Base-by-base conservation (phyloP, 2,888 invertebrate genomes). In the Entomobrya multifasciata region DNA sequence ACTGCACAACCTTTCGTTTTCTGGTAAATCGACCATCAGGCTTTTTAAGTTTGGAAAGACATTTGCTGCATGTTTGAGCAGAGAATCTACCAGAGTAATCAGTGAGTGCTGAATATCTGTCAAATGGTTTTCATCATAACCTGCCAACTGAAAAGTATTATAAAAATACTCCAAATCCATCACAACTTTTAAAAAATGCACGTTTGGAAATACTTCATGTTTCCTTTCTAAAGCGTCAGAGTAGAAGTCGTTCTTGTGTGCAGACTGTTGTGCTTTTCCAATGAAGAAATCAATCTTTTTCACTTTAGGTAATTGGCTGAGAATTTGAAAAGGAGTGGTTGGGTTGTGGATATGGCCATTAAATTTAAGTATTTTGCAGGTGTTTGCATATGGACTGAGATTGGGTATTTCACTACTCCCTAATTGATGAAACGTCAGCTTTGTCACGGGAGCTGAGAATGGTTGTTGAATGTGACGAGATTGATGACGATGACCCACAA, bases 101-200 rank as follows among this genome's bases (percentile, higher is more conserved):
- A 87, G 36, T 11, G 77, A 82, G 8, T 57, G 27, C 49, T 87
- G 81, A 20, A 70, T 36, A 6, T 20, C 8, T 20, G 44, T 77
- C n/a, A 57, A 22, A 13, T 72, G 72, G 0, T 60, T 22, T 3
- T 30, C 67, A 2, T 36, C 27, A 0, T 17, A 25, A 10, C n/a
- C 13, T 8, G 15, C 27, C 8, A 22, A 22, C 30, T n/a, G n/a
- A n/a, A n/a, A n/a, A n/a, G 25, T 49, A 25, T 57, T 67, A 30
- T 87, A 52, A 78, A 70, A 82, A 27, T 70, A 70, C 0, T 87
- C 57, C 47, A 87, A 15, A 17, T 78, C 82, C 78, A 87, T 78
- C 0, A 72, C 10, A n/a, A 87, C 52, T 62, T 82, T 70, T 15
- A 87, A 41, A 0, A 15, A 13, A 55, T 52, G 36, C 20, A 87